Percentiles rank a stretch among this genome's conserved stretches.
Conservation (phyloP, 1,140 invertebrate genomes). For the Lepidurus couesii region DNA sequence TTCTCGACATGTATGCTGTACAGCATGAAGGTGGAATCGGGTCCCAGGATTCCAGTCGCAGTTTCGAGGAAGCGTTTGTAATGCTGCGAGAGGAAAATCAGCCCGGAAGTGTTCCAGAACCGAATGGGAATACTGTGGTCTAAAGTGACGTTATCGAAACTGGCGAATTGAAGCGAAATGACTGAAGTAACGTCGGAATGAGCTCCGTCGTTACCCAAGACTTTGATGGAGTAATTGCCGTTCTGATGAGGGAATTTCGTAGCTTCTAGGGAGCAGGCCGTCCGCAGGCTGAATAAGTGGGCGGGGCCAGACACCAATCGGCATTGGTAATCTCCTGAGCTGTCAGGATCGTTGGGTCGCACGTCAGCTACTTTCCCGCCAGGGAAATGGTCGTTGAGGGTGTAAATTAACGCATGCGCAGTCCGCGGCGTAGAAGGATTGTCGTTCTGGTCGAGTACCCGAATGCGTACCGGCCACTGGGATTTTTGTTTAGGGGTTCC, state of each 20-base stretch:
- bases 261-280: slow-evolving; percentile 67
- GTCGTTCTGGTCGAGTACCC: slow-evolving; percentile 84
- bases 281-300: slow-evolving; percentile 61
- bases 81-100: slow-evolving; percentile 64
- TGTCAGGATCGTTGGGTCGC: slow-evolving; percentile 83
- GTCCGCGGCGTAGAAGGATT: slow-evolving; percentile 77
- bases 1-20: slow-evolving; percentile 64
- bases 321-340: slow-evolving; percentile 79
- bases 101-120: slow-evolving; percentile 63
- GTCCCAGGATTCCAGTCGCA: slow-evolving; percentile 53
- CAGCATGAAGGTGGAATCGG: slow-evolving; percentile 48
- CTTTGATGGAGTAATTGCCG: slow-evolving; percentile 56
- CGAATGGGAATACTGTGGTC: slow-evolving; percentile 73
- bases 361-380: slow-evolving; percentile 81
- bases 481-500: slow-evolving; percentile 75
- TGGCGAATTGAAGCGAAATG: slow-evolving; percentile 71
- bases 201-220: slow-evolving; percentile 81
- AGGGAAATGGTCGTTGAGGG: slow-evolving; percentile 60
- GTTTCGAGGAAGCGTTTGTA: slow-evolving; percentile 67
- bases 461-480: slow-evolving; percentile 66
- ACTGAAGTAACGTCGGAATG: slow-evolving; percentile 77
- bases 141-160: slow-evolving; percentile 72
- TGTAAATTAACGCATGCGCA: slow-evolving; percentile 63
- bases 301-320: slow-evolving; percentile 57
- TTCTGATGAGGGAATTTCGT: slow-evolving; percentile 39